These are phyloP conservation scores for Acestrorhynchus altus DNA, from an alignment of 2,797 vertebrate genomes.

Conservation along the genomic window DNA sequence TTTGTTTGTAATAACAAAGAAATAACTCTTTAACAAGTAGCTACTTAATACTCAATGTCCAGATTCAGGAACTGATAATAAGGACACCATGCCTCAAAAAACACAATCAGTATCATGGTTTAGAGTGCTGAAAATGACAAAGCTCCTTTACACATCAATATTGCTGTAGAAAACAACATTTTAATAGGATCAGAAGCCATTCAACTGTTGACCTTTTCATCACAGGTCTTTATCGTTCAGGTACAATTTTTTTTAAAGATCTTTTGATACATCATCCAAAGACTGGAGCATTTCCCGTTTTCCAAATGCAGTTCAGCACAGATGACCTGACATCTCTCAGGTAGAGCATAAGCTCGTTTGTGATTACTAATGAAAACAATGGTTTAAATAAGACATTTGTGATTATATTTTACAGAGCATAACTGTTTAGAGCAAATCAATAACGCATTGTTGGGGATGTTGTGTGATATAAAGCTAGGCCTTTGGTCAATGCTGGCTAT, in stretches of 20 bases:
- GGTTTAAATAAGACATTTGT: constrained; percentile 72
- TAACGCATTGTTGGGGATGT: constrained; percentile 94
- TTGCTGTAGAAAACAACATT: not conserved
- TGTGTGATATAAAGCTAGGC: constrained; percentile 89
- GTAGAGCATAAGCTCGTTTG: constrained; percentile 56
- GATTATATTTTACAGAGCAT: constrained; percentile 89
- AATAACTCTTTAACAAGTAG: too few species aligned
- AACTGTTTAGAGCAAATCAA: constrained; percentile 94
- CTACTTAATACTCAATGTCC: too few species aligned
- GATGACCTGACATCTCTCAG: constrained; percentile 33
- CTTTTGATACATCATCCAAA: not conserved
- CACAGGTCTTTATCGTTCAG: not conserved
- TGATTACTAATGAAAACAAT: constrained; percentile 58
- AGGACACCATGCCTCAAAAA: too few species aligned
- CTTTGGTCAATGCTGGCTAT: constrained; percentile 89
- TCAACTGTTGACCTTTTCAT: not conserved
- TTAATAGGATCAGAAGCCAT: not conserved
- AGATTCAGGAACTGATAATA: too few species aligned
- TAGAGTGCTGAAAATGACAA: not conserved
- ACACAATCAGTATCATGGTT: too few species aligned
- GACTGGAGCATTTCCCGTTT: not conserved
- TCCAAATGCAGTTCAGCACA: constrained; percentile 17
- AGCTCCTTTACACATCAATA: not conserved
- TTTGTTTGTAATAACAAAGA: too few species aligned
- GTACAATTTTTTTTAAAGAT: not conserved